phyloP scores from a whole-genome alignment of 2,888 invertebrate genomes.

The Osmoderma eremita region DNA sequence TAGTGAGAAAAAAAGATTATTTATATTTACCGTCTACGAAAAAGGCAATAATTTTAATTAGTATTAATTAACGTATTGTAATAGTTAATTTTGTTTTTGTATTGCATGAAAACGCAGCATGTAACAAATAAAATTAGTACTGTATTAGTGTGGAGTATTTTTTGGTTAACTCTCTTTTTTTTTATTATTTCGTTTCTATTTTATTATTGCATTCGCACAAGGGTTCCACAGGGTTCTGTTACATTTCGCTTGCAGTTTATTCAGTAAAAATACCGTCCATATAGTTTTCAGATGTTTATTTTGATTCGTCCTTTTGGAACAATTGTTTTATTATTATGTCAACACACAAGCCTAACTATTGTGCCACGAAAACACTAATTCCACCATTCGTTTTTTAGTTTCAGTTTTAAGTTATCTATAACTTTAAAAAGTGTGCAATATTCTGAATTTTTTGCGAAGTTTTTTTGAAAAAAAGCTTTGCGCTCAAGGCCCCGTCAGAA shows the following conservation, averaged over 20 bases:
- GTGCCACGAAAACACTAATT: conserved; percentile 56
- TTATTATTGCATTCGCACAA: too few species aligned
- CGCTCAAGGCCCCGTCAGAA: conserved; percentile 4
- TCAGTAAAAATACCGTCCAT: background rate
- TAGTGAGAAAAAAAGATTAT: background rate
- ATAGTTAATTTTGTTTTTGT: conserved; percentile 15
- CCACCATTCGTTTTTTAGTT: conserved; percentile 58
- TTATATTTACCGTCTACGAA: conserved; percentile 4
- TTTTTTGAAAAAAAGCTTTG: conserved; percentile 40
- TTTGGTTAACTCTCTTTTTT: background rate
- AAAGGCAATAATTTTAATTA: background rate
- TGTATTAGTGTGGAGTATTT: conserved; percentile 9
- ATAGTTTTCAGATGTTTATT: too few species aligned
- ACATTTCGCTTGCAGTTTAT: background rate
- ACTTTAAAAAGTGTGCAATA: conserved; percentile 54
- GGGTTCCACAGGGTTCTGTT: background rate
- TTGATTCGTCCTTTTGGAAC: conserved; percentile 3
- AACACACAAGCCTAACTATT: conserved; percentile 46
- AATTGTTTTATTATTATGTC: conserved; percentile 19
- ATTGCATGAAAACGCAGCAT: conserved; percentile 19
- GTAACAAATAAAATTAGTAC: conserved; percentile 7
- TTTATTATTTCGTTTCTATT: too few species aligned
- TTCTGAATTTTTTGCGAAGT: conserved; percentile 45
- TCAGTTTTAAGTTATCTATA: conserved; percentile 66
- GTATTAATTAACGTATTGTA: conserved; percentile 17